Evolutionary conservation across 2,113 vertebrate species (phyloP).

Genomic region (Dasyprocta punctata): DNA sequence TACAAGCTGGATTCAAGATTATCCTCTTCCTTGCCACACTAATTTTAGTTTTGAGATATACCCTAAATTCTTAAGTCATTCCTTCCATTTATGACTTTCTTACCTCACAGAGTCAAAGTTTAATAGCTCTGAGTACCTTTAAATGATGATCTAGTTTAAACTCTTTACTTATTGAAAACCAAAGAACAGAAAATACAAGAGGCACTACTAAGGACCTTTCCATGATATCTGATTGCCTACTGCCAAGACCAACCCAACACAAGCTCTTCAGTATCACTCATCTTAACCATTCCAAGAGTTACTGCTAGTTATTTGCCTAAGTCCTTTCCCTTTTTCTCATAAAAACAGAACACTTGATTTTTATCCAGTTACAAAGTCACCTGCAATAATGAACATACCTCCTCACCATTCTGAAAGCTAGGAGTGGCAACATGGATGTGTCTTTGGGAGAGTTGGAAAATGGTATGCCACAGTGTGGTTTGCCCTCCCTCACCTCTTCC

Average conservation of each 20-base stretch:
- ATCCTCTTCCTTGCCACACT: conserved; percentile 3
- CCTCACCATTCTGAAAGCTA: background rate
- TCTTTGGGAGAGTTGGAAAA: background rate
- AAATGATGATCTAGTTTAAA: conserved; percentile 4
- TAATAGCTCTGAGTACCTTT: background rate
- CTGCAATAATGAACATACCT: background rate
- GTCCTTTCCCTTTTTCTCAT: background rate
- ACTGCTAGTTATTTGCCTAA: background rate
- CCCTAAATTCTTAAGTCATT: background rate
- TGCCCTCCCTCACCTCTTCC: background rate
- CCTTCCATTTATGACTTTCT: conserved; percentile 7
- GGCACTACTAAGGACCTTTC: background rate
- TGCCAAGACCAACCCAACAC: background rate
- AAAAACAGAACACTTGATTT: background rate
- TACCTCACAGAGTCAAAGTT: background rate
- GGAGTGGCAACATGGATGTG: background rate
- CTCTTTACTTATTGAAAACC: conserved; percentile 16
- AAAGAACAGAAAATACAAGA: conserved; percentile 44
- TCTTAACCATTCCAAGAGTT: background rate
- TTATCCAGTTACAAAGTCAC: background rate
- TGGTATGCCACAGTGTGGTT: background rate
- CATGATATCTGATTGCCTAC: background rate
- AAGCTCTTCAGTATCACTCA: conserved; percentile 1
- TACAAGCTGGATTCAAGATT: conserved; percentile 20
- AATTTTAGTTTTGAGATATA: conserved; percentile 34